Evolutionary conservation across 2,113 vertebrate genomes (phyloP).

Genomic region (Cyprinodon variegatus): DNA sequence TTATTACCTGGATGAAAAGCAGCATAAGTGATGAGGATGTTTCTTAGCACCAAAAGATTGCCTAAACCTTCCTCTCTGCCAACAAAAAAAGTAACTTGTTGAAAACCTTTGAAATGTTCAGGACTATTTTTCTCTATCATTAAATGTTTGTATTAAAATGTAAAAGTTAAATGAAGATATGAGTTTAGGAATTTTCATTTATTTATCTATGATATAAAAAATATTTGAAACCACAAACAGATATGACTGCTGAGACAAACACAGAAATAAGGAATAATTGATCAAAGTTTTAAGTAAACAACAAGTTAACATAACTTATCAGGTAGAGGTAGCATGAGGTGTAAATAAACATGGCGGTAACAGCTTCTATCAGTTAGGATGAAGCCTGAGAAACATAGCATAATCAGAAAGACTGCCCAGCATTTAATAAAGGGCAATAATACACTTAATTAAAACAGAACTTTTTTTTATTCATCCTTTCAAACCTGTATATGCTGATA

Average conservation of each 20-base stretch:
- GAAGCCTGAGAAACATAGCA: too few species aligned
- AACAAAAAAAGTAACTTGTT: slow-evolving; percentile 35
- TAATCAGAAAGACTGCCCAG: too few species aligned
- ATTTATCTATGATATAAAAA: background rate
- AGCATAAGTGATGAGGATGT: slow-evolving; percentile 85
- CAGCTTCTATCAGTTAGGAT: background rate
- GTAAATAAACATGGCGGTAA: too few species aligned
- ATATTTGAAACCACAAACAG: background rate
- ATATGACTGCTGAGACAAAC: background rate
- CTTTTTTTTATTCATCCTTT: too few species aligned
- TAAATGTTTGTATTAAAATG: too few species aligned
- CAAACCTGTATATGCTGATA: too few species aligned
- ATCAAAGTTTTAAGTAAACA: background rate
- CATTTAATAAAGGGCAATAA: too few species aligned
- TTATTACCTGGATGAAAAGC: slow-evolving; percentile 85
- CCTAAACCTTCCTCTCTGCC: slow-evolving; percentile 80
- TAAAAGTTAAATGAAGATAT: too few species aligned
- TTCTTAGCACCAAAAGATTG: slow-evolving; percentile 82
- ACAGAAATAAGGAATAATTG: background rate
- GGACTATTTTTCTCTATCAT: too few species aligned
- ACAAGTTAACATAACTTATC: too few species aligned
- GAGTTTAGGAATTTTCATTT: background rate
- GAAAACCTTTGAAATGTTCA: background rate
- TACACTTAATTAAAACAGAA: too few species aligned
- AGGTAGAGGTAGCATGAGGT: too few species aligned